These are phyloP conservation scores for Leptoclinus maculatus DNA, from an alignment of 2,797 vertebrate species.

Conservation along the genomic window DNA sequence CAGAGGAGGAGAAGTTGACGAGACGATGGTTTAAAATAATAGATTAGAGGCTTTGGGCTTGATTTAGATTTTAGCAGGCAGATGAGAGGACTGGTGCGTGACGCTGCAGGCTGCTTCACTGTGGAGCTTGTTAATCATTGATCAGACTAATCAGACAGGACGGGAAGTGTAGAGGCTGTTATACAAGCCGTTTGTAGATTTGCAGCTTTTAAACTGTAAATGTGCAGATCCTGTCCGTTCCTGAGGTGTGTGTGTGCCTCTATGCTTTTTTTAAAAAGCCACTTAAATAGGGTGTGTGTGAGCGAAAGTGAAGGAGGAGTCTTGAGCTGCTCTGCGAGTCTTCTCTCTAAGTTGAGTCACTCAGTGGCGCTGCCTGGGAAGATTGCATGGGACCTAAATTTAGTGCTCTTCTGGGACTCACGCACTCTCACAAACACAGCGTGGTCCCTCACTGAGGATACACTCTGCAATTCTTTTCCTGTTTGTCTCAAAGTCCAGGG, in stretches of 20 bases:
- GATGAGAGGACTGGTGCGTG: not conserved
- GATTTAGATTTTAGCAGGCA: slow-evolving; percentile 2
- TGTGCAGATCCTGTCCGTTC: not conserved
- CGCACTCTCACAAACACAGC: slow-evolving; percentile 8
- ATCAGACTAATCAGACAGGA: slow-evolving; percentile 25
- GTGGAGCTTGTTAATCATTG: slow-evolving; percentile 36
- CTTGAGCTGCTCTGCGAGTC: slow-evolving; percentile 2
- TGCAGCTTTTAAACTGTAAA: not conserved
- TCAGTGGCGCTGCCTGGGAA: slow-evolving; percentile 55
- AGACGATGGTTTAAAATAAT: not conserved
- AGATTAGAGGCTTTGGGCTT: slow-evolving; percentile 1
- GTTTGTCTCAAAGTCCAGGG: slow-evolving; percentile 33
- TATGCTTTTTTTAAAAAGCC: slow-evolving; percentile 27
- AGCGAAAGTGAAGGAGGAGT: slow-evolving; percentile 66
- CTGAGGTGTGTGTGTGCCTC: slow-evolving; percentile 8
- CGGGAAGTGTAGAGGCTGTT: not conserved
- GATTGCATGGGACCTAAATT: slow-evolving; percentile 54
- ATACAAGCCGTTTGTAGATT: not conserved
- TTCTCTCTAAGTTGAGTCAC: slow-evolving; percentile 58
- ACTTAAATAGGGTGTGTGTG: slow-evolving; percentile 45
- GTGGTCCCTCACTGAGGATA: slow-evolving; percentile 19
- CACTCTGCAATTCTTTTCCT: slow-evolving; percentile 15
- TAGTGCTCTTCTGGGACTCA: slow-evolving; percentile 44
- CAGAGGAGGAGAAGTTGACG: not conserved
- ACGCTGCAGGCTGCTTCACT: not conserved